Evolutionary conservation across 1,140 invertebrate genomes (phyloP).

Genomic region (Hyposmocoma kahamanoa): DNA sequence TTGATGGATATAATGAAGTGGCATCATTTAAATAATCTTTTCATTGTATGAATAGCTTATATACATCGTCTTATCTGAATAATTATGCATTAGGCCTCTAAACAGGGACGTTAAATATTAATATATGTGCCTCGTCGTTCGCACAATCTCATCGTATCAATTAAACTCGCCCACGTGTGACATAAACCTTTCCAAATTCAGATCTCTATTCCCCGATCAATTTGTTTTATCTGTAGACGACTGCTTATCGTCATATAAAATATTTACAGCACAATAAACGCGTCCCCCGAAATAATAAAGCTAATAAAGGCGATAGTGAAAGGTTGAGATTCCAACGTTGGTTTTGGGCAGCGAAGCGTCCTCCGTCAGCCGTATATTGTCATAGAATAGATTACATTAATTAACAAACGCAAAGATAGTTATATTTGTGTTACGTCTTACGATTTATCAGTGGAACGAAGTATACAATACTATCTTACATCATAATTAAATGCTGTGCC

Average conservation of each 20-base stretch:
- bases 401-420: background rate
- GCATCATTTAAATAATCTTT: conserved; percentile 2
- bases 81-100: conserved; percentile 41
- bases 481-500: no score
- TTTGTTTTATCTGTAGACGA: conserved; percentile 57
- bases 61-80: conserved; percentile 33
- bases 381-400: background rate
- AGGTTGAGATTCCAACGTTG: background rate
- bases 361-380: background rate
- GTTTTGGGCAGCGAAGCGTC: background rate
- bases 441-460: conserved; percentile 1
- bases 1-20: background rate
- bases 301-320: conserved; percentile 55
- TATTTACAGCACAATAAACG: conserved; percentile 68
- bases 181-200: conserved; percentile 44
- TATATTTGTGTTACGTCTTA: background rate
- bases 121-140: conserved; percentile 41
- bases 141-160: conserved; percentile 56
- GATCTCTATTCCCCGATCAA: conserved; percentile 46
- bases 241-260: conserved; percentile 59
- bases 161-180: conserved; percentile 52
- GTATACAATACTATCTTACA: no score
- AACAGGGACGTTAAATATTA: conserved; percentile 47
- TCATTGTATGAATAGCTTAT: conserved; percentile 16
- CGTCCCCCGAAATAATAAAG: conserved; percentile 58